A percentile compares a stretch with the other conserved stretches of the same genome.
Conservation (phyloP, 1,140 invertebrate species). For the Leptinotarsa texana region DNA sequence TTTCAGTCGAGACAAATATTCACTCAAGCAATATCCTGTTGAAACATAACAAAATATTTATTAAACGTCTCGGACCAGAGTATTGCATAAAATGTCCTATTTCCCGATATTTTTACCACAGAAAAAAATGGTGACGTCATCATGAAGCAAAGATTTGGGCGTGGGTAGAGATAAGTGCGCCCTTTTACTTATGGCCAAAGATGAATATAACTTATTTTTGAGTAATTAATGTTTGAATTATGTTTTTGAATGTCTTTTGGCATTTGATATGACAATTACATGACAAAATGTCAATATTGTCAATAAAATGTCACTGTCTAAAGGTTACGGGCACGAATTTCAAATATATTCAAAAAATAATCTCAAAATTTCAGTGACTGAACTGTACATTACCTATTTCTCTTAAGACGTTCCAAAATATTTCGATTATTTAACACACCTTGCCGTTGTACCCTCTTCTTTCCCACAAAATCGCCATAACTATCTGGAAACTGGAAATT, state of each 20-base stretch:
- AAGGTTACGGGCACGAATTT: conserved; percentile 18
- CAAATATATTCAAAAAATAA: conserved; percentile 21
- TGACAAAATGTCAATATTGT: conserved; percentile 30
- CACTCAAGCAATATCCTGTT: neutral
- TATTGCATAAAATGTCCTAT: neutral
- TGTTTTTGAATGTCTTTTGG: conserved; percentile 25
- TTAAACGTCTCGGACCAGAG: neutral
- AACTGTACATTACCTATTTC: neutral
- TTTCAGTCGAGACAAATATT: neutral
- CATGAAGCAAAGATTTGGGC: conserved; percentile 34
- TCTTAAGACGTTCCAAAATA: neutral
- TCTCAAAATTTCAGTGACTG: neutral
- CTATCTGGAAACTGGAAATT: neutral
- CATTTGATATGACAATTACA: conserved; percentile 26
- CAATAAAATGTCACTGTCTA: conserved; percentile 28
- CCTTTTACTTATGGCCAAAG: conserved; percentile 14
- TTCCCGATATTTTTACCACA: conserved; percentile 27
- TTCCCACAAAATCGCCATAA: conserved; percentile 23
- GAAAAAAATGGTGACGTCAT: conserved; percentile 37
- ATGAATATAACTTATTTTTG: conserved; percentile 13
- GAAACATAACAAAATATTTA: neutral
- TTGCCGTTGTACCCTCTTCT: conserved; percentile 10
- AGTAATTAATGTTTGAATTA: conserved; percentile 13
- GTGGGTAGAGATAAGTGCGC: conserved; percentile 19
- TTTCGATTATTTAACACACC: neutral